Conservation (phyloP, 2,797 vertebrate species). For the Discoglossus pictus region DNA sequence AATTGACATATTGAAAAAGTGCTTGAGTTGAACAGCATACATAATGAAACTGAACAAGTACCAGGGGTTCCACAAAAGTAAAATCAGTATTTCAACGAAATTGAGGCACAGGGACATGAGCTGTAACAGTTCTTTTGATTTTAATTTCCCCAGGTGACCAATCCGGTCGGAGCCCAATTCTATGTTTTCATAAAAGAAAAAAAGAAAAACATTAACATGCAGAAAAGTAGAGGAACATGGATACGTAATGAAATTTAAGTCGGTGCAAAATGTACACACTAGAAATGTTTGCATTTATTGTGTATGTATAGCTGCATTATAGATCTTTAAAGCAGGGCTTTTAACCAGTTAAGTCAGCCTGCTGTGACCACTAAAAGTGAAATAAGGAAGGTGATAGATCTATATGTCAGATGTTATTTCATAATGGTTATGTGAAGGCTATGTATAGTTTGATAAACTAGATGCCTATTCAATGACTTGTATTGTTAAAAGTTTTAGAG, state of each 20-base stretch:
- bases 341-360: conserved; percentile 43
- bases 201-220: conserved; percentile 42
- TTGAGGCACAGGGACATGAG: neutral
- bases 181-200: conserved; percentile 35
- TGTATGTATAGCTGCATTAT: conserved; percentile 40
- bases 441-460: conserved; percentile 29
- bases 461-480: conserved; percentile 28
- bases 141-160: conserved; percentile 43
- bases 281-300: conserved; percentile 45
- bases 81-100: conserved; percentile 2
- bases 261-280: conserved; percentile 43
- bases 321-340: conserved; percentile 40
- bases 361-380: conserved; percentile 42
- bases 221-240: conserved; percentile 21
- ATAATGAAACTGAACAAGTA: conserved; percentile 16
- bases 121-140: conserved; percentile 13
- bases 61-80: conserved; percentile 20
- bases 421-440: conserved; percentile 27
- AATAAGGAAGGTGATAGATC: conserved; percentile 46
- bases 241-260: conserved; percentile 47
- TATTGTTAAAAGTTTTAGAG: conserved; percentile 7
- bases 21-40: no score
- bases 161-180: conserved; percentile 24
- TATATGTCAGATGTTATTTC: conserved; percentile 48
- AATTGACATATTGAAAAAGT: no score